Percentiles rank a stretch among this genome's conserved stretches.
phyloP scores from a whole-genome alignment of 2,113 vertebrate genomes.

The Athene cunicularia region DNA sequence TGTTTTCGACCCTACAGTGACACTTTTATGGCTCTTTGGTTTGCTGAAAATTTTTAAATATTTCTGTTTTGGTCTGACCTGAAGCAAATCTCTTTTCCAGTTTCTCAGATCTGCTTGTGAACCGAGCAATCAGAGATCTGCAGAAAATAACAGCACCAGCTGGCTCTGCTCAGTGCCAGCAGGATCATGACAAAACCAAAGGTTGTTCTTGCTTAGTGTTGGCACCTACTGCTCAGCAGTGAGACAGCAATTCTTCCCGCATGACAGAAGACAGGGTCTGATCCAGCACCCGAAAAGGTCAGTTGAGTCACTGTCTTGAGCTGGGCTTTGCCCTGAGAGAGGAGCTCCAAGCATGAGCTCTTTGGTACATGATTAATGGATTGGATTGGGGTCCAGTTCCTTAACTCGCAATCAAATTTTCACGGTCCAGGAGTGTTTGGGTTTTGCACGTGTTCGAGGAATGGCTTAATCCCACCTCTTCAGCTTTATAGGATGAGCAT shows the following conservation, averaged over 20 bases:
- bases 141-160: not conserved
- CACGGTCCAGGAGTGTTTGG: not conserved
- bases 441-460: not conserved
- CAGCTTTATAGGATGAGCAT: not conserved
- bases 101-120: not conserved
- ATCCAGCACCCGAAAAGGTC: not conserved
- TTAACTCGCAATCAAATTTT: not conserved
- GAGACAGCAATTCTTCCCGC: not conserved
- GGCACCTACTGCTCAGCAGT: not conserved
- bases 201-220: not conserved
- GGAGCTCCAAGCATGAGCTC: not conserved
- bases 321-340: not conserved
- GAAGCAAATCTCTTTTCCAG: slow-evolving; percentile 1
- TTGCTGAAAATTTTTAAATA: not conserved
- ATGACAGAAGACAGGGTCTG: not conserved
- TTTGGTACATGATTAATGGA: not conserved
- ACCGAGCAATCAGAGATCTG: not conserved
- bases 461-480: not conserved
- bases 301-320: not conserved
- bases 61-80: not conserved
- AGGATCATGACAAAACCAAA: not conserved
- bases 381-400: not conserved
- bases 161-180: not conserved
- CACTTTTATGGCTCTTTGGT: not conserved
- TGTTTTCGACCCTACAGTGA: not conserved